These are phyloP conservation scores for Cosmorhoe ocellata DNA, from an alignment of 2,888 invertebrate genomes.

Conservation along the genomic window DNA sequence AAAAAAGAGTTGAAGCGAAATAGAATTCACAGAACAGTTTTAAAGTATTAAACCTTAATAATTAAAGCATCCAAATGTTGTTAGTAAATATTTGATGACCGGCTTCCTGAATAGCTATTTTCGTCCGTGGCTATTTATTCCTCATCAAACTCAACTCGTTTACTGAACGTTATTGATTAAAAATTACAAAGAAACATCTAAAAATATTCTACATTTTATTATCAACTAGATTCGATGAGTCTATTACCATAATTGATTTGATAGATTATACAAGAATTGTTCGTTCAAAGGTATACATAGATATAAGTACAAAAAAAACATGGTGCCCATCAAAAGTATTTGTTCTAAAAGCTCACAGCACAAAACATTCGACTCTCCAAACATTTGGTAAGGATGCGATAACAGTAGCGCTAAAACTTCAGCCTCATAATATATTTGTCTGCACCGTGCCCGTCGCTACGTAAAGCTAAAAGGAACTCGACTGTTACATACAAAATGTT, in stretches of 20 bases:
- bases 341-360: not conserved
- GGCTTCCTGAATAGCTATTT: too few relatives aligned
- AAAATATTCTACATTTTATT: too few relatives aligned
- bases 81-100: too few relatives aligned
- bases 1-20: constrained; percentile 15
- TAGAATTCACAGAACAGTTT: constrained; percentile 14
- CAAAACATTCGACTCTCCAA: constrained; percentile 13
- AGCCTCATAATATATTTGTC: constrained; percentile 33
- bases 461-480: constrained; percentile 24
- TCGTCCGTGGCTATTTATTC: too few relatives aligned
- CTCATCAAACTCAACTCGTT: too few relatives aligned
- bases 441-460: constrained; percentile 30
- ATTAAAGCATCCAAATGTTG: constrained; percentile 1
- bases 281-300: too few relatives aligned
- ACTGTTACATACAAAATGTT: constrained; percentile 22
- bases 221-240: too few relatives aligned
- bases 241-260: too few relatives aligned
- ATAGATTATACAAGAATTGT: too few relatives aligned
- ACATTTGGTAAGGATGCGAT: constrained; percentile 25
- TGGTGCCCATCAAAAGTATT: not conserved
- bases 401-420: constrained; percentile 28
- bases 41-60: too few relatives aligned
- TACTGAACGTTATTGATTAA: too few relatives aligned
- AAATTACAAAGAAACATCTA: too few relatives aligned
- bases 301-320: constrained; percentile 6